A percentile compares a stretch with the other conserved stretches of the same genome.
Conservation (phyloP, 37 sponge, comb jelly and placozoan genomes). For the Trichoplax adhaerens region DNA sequence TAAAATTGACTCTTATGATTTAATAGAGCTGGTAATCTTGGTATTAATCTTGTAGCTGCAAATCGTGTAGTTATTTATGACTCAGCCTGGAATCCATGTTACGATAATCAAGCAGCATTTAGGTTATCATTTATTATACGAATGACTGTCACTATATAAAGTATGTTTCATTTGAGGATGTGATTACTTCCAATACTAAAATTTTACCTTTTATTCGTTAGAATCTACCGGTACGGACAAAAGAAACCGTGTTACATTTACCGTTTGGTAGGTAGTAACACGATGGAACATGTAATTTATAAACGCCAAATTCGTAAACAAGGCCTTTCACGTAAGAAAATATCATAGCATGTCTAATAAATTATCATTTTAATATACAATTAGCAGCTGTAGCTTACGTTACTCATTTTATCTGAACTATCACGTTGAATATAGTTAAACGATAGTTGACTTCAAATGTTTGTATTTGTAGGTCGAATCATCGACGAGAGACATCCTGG, state of each 20-base stretch:
- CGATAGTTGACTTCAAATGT: no score
- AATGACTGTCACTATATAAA: no score
- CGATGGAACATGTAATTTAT: constrained; percentile 86
- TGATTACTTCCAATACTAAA: background rate
- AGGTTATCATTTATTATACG: constrained; percentile 14
- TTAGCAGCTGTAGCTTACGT: no score
- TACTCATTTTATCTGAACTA: no score
- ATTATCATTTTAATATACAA: no score
- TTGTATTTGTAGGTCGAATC: constrained; percentile 41
- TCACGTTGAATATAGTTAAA: no score
- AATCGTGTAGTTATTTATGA: constrained; percentile 85
- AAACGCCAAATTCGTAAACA: constrained; percentile 76
- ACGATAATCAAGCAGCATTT: constrained; percentile 94
- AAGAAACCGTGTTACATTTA: constrained; percentile 68
- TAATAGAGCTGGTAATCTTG: constrained; percentile 82
- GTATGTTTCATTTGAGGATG: background rate
- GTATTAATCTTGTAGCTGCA: constrained; percentile 84
- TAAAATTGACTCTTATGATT: background rate
- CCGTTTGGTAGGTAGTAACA: constrained; percentile 74
- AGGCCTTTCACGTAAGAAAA: background rate
- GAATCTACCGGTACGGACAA: constrained; percentile 92
- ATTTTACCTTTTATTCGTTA: background rate
- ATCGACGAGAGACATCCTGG: constrained; percentile 76
- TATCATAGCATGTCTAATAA: no score
- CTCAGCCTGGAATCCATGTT: constrained; percentile 97